A percentile compares a stretch with the other conserved stretches of the same genome.
Conservation (phyloP, 2,113 vertebrate species). For the Rhagologus leucostigma region DNA sequence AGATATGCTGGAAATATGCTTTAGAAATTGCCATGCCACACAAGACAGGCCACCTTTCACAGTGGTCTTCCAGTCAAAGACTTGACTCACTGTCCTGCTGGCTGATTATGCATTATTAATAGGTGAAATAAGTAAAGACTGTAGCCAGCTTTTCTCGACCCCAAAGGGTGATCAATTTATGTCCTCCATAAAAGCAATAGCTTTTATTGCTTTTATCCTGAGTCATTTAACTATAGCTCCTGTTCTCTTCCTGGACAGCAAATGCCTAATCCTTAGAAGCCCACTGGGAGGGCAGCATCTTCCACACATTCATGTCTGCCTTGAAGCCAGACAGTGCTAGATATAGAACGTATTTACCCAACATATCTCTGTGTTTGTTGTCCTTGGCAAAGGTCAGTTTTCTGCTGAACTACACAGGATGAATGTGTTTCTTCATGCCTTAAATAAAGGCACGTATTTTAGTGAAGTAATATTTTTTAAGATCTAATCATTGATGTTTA, state of each 20-base stretch:
- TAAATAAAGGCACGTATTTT: background rate
- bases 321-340: background rate
- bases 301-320: background rate
- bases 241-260: background rate
- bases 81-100: background rate
- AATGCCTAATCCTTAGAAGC: background rate
- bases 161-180: accelerated
- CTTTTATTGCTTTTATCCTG: background rate
- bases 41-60: background rate
- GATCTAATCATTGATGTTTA: background rate
- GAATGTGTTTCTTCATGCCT: background rate
- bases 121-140: background rate
- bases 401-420: background rate
- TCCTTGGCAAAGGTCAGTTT: background rate
- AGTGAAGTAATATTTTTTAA: background rate
- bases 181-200: background rate
- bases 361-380: background rate
- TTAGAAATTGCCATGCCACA: background rate
- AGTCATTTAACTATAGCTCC: background rate
- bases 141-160: background rate
- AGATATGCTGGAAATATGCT: background rate
- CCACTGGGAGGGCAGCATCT: background rate
- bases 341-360: background rate
- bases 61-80: background rate
- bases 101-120: background rate